Evolutionary conservation across 2,888 invertebrate genomes (phyloP).

Genomic region (Linnaemya vulpina): DNA sequence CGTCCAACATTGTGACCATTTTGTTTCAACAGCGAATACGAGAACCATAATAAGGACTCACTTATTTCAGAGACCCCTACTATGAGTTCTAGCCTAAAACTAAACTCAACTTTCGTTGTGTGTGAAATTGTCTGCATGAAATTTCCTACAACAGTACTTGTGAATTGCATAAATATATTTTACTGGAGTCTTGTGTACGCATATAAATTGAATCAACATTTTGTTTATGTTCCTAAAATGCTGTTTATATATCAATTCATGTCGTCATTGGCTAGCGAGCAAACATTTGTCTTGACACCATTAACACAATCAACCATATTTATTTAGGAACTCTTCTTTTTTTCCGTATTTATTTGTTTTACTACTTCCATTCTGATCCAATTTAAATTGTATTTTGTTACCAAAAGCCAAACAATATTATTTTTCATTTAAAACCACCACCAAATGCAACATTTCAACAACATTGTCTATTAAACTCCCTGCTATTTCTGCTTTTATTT

Average conservation of each 20-base stretch:
- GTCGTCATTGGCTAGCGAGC: background rate
- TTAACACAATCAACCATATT: constrained; percentile 61
- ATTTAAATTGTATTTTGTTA: constrained; percentile 57
- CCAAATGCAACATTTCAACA: constrained; percentile 4
- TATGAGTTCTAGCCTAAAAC: too few relatives aligned
- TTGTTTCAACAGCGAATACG: too few relatives aligned
- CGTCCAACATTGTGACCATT: too few relatives aligned
- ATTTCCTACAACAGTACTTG: too few relatives aligned
- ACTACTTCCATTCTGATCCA: constrained; percentile 45
- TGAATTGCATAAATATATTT: background rate
- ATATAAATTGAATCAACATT: background rate
- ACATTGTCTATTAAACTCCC: constrained; percentile 16
- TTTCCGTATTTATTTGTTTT: constrained; percentile 2
- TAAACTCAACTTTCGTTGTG: too few relatives aligned
- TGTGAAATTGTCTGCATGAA: too few relatives aligned
- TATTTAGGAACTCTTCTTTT: constrained; percentile 30
- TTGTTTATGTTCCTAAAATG: background rate
- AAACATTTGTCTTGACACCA: constrained; percentile 62
- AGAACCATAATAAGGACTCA: too few relatives aligned
- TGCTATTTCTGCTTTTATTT: constrained; percentile 8
- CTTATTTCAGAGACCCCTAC: too few relatives aligned
- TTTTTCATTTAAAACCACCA: constrained; percentile 50
- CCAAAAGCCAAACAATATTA: constrained; percentile 37
- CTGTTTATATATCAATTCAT: background rate
- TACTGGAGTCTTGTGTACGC: background rate